A percentile compares a stretch with the other conserved stretches of the same genome.
Conservation (phyloP, 2,888 invertebrate genomes). For the Choristoneura rosaceana region DNA sequence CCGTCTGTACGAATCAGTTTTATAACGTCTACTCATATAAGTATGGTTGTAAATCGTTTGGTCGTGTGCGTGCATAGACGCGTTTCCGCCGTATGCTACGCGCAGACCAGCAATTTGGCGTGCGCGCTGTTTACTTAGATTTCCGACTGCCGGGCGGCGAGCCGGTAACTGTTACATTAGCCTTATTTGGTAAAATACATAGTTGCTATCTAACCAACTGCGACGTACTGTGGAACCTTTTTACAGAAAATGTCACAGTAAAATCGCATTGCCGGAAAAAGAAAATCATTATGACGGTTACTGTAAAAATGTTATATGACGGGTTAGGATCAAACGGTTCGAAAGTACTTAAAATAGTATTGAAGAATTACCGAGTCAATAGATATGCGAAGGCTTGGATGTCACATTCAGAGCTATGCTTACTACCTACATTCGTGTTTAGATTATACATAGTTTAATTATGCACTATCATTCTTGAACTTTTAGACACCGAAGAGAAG, state of each 20-base stretch:
- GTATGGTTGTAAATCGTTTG: conserved; percentile 17
- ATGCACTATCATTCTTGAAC: no score
- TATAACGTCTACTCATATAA: not conserved
- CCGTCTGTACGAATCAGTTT: not conserved
- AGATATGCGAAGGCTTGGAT: no score
- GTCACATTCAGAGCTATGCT: no score
- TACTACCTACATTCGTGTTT: no score
- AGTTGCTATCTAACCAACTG: no score
- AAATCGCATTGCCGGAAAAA: not conserved
- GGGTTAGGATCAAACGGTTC: no score
- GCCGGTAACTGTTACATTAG: conserved; percentile 10
- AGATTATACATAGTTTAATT: no score
- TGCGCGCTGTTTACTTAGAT: conserved; percentile 48
- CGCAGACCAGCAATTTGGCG: conserved; percentile 45
- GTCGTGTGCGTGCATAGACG: not conserved
- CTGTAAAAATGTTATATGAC: not conserved
- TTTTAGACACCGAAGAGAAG: no score
- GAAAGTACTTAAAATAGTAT: no score
- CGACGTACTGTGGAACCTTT: no score
- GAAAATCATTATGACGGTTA: not conserved
- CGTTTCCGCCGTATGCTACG: conserved; percentile 9
- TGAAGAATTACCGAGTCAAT: no score
- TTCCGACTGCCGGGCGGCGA: conserved; percentile 45
- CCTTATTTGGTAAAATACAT: conserved; percentile 19
- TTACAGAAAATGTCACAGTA: no score